Evolutionary conservation across 1,140 invertebrate species (phyloP), one percentile per base, ranked within the genome.

Genomic region (Cryptotermes secundus): DNA sequence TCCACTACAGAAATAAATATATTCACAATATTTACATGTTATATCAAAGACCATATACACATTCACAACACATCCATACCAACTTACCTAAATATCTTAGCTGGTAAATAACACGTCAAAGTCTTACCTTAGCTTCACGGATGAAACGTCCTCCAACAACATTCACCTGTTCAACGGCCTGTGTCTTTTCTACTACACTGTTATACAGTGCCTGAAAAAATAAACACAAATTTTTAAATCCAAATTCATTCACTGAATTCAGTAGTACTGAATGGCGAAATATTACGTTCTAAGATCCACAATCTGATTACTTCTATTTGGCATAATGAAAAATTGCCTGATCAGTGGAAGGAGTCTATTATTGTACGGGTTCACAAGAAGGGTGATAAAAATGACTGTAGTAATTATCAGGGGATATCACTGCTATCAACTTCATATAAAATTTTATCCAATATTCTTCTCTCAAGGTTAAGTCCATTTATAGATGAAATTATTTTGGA

Each of bases 161-260:
- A 91, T 99, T 99, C 87, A 99, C 96, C 88, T 96, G 95, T 91
- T 99, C 98, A 88, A 99, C 97, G 88, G 96, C 95, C 87, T 96
- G 95, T 86, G 96, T 97, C 88, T 96, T 93, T 90, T 99, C 97
- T 87, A 97, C 94, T 85, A 98, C 94, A 89, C 93, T 94, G 88
- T 97, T 97, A 89, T 98, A 95, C 88, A 98, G 92, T 88, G 94
- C 96, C 97, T 99, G 91, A 86, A 93, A 92, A 88, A 88, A 89
- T 85, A 86, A 42, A 80, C 10, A n/a, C 22, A 84, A 14, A 84
- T 36, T 31, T 49, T 49, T 49, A 49, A 49, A 22, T 19, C 16
- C 22, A 49, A 49, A 3, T 22, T 19, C 19, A 81, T 26, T n/a
- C 24, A 72, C 42, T 19, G 31, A n/a, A 35, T 38, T 49, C 1